phyloP scores from a whole-genome alignment of 2,888 invertebrate genomes.

The Microdon myrmicae region DNA sequence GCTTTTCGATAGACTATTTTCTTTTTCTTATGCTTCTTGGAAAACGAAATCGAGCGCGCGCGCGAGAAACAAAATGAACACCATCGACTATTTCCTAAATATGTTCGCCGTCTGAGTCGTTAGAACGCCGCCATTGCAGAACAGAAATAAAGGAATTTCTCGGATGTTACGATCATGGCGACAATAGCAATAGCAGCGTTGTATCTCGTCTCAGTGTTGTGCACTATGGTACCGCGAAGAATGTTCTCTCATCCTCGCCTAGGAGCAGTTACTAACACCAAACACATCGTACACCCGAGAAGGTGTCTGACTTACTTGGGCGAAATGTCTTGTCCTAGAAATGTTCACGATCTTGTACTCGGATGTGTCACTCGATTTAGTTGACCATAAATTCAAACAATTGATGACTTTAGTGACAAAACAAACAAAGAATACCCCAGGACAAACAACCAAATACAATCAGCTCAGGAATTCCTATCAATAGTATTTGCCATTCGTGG shows the following conservation, averaged over 20 bases:
- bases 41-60: conserved; percentile 37
- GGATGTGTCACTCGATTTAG: conserved; percentile 53
- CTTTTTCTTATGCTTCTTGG: conserved; percentile 22
- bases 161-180: conserved; percentile 32
- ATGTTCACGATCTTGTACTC: conserved; percentile 54
- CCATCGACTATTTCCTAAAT: conserved; percentile 36
- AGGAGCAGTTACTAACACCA: conserved; percentile 17
- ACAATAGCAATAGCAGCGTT: too few species aligned
- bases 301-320: conserved; percentile 31
- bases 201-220: conserved; percentile 46
- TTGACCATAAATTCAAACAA: conserved; percentile 54
- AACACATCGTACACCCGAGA: neutral
- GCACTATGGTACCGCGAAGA: conserved; percentile 32
- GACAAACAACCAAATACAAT: too few species aligned
- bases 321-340: conserved; percentile 54
- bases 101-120: conserved; percentile 10
- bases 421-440: conserved; percentile 29
- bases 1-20: conserved; percentile 16
- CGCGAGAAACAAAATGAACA: conserved; percentile 44
- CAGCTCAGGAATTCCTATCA: conserved; percentile 32
- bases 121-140: conserved; percentile 11
- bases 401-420: conserved; percentile 53
- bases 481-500: conserved; percentile 32
- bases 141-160: conserved; percentile 41
- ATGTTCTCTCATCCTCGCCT: conserved; percentile 44